A percentile compares a stretch with the other conserved stretches of the same genome.
Evolutionary conservation across 2,888 invertebrate species (phyloP).

Genomic region (Drosophila vallismaia): DNA sequence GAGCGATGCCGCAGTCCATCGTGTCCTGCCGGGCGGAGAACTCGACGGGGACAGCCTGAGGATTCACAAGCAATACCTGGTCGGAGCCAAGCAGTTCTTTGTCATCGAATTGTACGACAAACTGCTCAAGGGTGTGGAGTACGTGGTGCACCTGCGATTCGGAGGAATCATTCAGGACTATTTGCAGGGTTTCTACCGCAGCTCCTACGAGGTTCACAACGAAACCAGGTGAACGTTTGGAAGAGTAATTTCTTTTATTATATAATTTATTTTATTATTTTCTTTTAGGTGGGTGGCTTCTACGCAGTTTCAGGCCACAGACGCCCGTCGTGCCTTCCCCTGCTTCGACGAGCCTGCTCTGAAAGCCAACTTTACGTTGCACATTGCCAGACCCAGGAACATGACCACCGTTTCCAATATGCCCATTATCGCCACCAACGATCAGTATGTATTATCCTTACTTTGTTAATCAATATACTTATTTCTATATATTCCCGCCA

Average conservation of each 20-base stretch:
- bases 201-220: slow-evolving; percentile 89
- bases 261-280: not conserved
- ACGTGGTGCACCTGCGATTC: slow-evolving; percentile 89
- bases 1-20: slow-evolving; percentile 85
- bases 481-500: not conserved
- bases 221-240: slow-evolving; percentile 87
- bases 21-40: slow-evolving; percentile 37
- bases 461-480: not conserved
- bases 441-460: slow-evolving; percentile 72
- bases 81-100: slow-evolving; percentile 84
- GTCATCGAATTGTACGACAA: slow-evolving; percentile 87
- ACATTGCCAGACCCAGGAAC: slow-evolving; percentile 88
- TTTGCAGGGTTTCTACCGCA: slow-evolving; percentile 92
- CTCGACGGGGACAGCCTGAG: slow-evolving; percentile 42
- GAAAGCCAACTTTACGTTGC: slow-evolving; percentile 91
- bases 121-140: slow-evolving; percentile 86
- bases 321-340: slow-evolving; percentile 92
- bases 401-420: slow-evolving; percentile 92
- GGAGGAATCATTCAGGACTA: slow-evolving; percentile 90
- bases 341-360: slow-evolving; percentile 94
- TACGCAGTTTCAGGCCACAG: slow-evolving; percentile 93
- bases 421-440: slow-evolving; percentile 84
- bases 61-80: slow-evolving; percentile 84
- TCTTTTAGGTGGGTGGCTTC: slow-evolving; percentile 89
- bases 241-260: no score